Evolutionary conservation across 1,140 invertebrate genomes (phyloP), one percentile per base, ranked within the genome.

Genomic region (Drosophila willistoni): DNA sequence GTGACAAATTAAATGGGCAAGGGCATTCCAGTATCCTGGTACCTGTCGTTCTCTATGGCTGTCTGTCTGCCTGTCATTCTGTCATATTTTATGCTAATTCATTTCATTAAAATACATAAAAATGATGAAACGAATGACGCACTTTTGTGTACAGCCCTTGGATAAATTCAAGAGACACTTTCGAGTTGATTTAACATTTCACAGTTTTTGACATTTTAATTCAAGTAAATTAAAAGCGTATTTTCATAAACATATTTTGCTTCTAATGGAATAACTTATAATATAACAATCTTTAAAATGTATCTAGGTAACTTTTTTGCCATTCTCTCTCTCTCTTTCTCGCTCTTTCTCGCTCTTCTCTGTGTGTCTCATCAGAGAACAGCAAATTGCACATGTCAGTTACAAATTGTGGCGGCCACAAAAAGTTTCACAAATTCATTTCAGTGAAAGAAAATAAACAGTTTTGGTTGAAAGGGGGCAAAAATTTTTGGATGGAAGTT

Each of bases 51-150:
- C 44, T 47, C 4, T 44, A 2, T 44, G 22, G 22, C 22, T 25
- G 44, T 17, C 17, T 19, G 17, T 47, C 17, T 77, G 78, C 71
- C 83, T 89, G 83, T 77, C 83, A 77, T 54, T 89, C 84, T 77
- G 57, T 87, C 77, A 60, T 60, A 84, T 87, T 87, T 87, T 87
- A 87, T 87, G 84, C 68, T 90, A 89, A 89, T 89, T 90, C 74
- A 67, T 68, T 84, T 89, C 85, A 89, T 89, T 89, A 89, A 89
- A 89, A 89, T 79, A 79, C 72, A 61, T 69, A 86, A 78, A 78
- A 78, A 78, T 75, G 68, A 64, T 61, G 75, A 55, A 86, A 87
- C 79, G 73, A 79, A 68, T 75, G 79, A 83, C 76, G 87, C 76
- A 86, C 34, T 83, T 87, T 73, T 82, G 68, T 34, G 67, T 64